phyloP scores from a whole-genome alignment of 2,797 vertebrate species.

The Eidolon dupreanum region DNA sequence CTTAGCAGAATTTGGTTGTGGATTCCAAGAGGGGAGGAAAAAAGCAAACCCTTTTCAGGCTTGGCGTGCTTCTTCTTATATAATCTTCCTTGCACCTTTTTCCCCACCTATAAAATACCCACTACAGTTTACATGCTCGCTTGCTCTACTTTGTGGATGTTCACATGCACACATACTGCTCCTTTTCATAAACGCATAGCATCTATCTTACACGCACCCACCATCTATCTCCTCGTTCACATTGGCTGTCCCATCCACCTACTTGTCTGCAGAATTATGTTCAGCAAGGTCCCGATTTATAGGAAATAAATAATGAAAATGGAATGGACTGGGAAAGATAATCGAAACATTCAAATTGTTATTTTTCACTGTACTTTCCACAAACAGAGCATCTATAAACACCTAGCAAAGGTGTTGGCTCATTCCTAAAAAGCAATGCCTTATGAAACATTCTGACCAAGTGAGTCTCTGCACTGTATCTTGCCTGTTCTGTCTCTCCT shows the following conservation, averaged over 20 bases:
- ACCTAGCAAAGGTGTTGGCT: neutral
- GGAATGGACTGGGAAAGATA: conserved; percentile 74
- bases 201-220: conserved; percentile 67
- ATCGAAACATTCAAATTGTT: conserved; percentile 82
- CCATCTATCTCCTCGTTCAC: conserved; percentile 68
- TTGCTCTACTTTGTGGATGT: conserved; percentile 41
- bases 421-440: neutral
- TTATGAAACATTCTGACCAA: neutral
- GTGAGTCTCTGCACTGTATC: neutral
- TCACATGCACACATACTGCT: conserved; percentile 48
- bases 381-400: conserved; percentile 57
- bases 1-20: conserved; percentile 66
- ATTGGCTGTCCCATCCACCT: conserved; percentile 61
- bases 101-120: conserved; percentile 42
- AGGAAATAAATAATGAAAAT: conserved; percentile 76
- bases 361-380: conserved; percentile 73
- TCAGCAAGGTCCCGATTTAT: conserved; percentile 59
- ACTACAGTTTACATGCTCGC: conserved; percentile 34
- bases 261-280: conserved; percentile 62
- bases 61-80: neutral
- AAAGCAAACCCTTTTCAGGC: neutral
- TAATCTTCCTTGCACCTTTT: conserved; percentile 9
- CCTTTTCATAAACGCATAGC: conserved; percentile 68
- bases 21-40: conserved; percentile 5
- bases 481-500: neutral